phyloP scores from a whole-genome alignment of 23 tunicate species.

The Trididemnum clinides region DNA sequence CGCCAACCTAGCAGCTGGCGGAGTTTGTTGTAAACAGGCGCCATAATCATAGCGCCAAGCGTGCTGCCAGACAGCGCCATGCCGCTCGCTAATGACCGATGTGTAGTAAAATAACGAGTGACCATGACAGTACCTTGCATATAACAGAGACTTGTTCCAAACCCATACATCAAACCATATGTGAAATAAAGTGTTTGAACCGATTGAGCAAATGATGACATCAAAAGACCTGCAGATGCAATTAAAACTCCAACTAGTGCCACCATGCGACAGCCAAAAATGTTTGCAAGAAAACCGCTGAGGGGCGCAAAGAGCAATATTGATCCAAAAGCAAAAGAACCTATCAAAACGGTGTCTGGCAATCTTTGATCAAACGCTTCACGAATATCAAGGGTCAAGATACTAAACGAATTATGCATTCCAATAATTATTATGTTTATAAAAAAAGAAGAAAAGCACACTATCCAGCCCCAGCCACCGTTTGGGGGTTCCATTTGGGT shows the following conservation, averaged over 20 bases:
- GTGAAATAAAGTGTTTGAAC: slow-evolving; percentile 45
- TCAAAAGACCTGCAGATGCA: slow-evolving; percentile 35
- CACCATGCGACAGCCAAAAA: slow-evolving; percentile 63
- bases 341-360: slow-evolving; percentile 73
- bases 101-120: slow-evolving; percentile 75
- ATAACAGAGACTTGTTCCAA: slow-evolving; percentile 89
- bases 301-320: slow-evolving; percentile 82
- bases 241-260: slow-evolving; percentile 56
- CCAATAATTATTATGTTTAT: slow-evolving; percentile 74
- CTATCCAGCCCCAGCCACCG: slow-evolving; percentile 98
- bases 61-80: slow-evolving; percentile 83
- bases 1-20: slow-evolving; percentile 53
- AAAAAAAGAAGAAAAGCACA: slow-evolving; percentile 58
- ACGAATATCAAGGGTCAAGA: slow-evolving; percentile 55
- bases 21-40: slow-evolving; percentile 53
- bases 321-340: slow-evolving; percentile 90
- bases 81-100: slow-evolving; percentile 84
- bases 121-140: slow-evolving; percentile 94
- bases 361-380: slow-evolving; percentile 58
- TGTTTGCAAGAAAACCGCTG: slow-evolving; percentile 63
- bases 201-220: slow-evolving; percentile 57
- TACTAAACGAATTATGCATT: slow-evolving; percentile 74
- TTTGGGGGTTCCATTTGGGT: slow-evolving; percentile 65
- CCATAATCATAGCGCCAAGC: slow-evolving; percentile 70
- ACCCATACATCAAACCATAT: slow-evolving; percentile 82